phyloP scores from a whole-genome alignment of 2,888 invertebrate species.

The Chironomus riparius region DNA sequence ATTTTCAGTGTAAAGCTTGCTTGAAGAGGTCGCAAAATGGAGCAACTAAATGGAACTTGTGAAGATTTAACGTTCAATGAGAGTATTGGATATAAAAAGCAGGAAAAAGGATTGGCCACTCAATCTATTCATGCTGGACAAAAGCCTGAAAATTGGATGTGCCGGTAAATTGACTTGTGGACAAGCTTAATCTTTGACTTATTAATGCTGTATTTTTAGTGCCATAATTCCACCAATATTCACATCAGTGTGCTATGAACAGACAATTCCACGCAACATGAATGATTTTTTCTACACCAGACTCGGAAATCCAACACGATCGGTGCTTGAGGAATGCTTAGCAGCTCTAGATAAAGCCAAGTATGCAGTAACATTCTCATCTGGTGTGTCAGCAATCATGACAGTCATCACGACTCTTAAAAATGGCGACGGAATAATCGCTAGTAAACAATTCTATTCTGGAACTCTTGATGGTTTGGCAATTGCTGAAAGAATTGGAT shows the following conservation, averaged over 20 bases:
- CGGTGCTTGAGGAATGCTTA: slow-evolving; percentile 48
- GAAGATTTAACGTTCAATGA: neutral
- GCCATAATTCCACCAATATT: slow-evolving; percentile 86
- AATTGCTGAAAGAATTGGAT: slow-evolving; percentile 5
- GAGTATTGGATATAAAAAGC: slow-evolving; percentile 44
- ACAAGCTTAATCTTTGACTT: too few relatives aligned
- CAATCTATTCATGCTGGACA: slow-evolving; percentile 88
- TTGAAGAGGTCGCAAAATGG: neutral
- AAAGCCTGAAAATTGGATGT: slow-evolving; percentile 82
- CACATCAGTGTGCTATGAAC: slow-evolving; percentile 86
- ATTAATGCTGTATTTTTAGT: neutral
- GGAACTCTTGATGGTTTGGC: slow-evolving; percentile 45
- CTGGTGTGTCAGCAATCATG: slow-evolving; percentile 50
- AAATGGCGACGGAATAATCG: slow-evolving; percentile 52
- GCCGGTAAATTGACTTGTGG: slow-evolving; percentile 35
- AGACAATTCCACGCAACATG: slow-evolving; percentile 73
- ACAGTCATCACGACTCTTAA: slow-evolving; percentile 46
- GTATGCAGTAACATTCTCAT: slow-evolving; percentile 47
- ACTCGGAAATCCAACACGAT: slow-evolving; percentile 54
- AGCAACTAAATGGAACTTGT: neutral
- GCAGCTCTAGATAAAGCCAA: slow-evolving; percentile 53
- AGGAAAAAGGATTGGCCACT: slow-evolving; percentile 70
- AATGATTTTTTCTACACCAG: slow-evolving; percentile 48
- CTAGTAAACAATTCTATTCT: slow-evolving; percentile 54
- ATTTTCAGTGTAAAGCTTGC: too few relatives aligned